These are phyloP conservation scores for Taphrorychus bicolor DNA, from an alignment of 2,888 invertebrate genomes.

Conservation along the genomic window DNA sequence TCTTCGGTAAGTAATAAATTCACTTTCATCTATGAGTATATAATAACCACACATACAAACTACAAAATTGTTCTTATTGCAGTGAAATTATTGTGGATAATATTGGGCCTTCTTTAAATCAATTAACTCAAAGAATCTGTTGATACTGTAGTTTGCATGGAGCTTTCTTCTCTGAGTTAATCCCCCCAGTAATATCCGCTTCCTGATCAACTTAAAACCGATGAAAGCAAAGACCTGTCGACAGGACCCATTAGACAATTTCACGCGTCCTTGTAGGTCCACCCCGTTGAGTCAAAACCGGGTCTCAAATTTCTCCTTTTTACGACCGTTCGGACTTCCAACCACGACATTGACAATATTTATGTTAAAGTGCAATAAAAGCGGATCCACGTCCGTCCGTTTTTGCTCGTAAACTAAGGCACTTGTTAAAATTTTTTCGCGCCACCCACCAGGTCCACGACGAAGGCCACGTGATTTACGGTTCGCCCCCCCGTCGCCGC, in stretches of 20 bases:
- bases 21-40: too few relatives aligned
- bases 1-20: too few relatives aligned
- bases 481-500: conserved; percentile 54
- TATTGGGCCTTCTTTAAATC: too few relatives aligned
- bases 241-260: conserved; percentile 3
- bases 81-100: too few relatives aligned
- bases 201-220: too few relatives aligned
- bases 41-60: too few relatives aligned
- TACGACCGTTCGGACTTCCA: conserved; percentile 43
- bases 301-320: conserved; percentile 43
- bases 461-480: conserved; percentile 55
- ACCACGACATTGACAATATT: conserved; percentile 50
- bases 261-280: conserved; percentile 29
- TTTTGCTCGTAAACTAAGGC: conserved; percentile 50
- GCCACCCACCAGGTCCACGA: conserved; percentile 52
- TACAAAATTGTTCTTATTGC: too few relatives aligned
- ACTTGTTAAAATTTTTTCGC: conserved; percentile 47
- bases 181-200: too few relatives aligned
- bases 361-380: conserved; percentile 51
- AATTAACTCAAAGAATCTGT: too few relatives aligned
- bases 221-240: neutral
- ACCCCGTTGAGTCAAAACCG: conserved; percentile 16
- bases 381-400: conserved; percentile 44
- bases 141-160: too few relatives aligned
- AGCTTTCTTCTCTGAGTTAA: too few relatives aligned